Conservation (phyloP, 2,113 vertebrate genomes). For the Glareola pratincola region DNA sequence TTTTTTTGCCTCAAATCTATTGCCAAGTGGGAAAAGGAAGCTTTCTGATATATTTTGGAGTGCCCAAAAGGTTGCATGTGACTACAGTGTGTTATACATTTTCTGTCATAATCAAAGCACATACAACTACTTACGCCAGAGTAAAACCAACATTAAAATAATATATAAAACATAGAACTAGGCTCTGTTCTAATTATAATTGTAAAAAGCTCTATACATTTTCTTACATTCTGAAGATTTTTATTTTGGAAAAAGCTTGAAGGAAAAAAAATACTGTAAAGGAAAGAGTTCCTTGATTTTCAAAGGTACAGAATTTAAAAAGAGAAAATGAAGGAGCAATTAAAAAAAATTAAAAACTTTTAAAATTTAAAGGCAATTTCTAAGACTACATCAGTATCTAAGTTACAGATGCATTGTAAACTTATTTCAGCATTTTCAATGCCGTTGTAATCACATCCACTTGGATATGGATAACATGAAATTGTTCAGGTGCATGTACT, state of each 20-base stretch:
- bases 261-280: neutral
- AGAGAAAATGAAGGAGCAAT: neutral
- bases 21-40: neutral
- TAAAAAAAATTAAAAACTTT: neutral
- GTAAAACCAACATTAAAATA: neutral
- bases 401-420: neutral
- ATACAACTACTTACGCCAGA: neutral
- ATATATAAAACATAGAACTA: neutral
- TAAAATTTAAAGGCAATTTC: neutral
- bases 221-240: neutral
- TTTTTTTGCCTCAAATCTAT: neutral
- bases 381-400: neutral
- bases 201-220: neutral
- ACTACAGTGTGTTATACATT: neutral
- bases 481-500: neutral
- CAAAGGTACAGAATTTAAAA: neutral
- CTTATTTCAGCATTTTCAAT: neutral
- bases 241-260: neutral
- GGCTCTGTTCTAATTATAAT: neutral
- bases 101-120: neutral
- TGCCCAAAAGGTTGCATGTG: neutral
- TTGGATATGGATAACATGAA: neutral
- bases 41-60: neutral
- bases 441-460: neutral
- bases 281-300: neutral